These are phyloP conservation scores for Acronicta alni DNA, from an alignment of 2,888 invertebrate genomes.

Conservation along the genomic window DNA sequence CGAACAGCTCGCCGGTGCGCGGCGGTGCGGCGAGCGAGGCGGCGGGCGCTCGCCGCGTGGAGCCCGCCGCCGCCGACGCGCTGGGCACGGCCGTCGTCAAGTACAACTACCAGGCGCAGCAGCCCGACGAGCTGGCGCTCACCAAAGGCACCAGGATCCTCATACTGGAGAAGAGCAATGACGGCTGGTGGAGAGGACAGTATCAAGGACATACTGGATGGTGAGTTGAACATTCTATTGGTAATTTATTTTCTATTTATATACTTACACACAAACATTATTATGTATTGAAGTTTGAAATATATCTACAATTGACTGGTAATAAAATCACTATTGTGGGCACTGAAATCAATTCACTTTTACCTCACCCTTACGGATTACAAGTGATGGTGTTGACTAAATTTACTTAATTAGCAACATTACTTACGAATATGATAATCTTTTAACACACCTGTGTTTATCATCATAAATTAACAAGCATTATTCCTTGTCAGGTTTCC, in stretches of 20 bases:
- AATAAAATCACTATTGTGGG: no score
- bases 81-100: conserved; percentile 97
- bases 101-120: conserved; percentile 97
- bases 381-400: no score
- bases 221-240: conserved; percentile 67
- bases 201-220: conserved; percentile 89
- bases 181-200: conserved; percentile 99
- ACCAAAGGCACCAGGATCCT: conserved; percentile 98
- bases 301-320: no score
- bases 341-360: no score
- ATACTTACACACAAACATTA: no score
- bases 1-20: conserved; percentile 95
- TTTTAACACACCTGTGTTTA: no score
- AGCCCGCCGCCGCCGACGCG: conserved; percentile 95
- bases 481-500: conserved; percentile 94
- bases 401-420: not conserved
- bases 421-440: not conserved
- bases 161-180: conserved; percentile 99
- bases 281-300: no score
- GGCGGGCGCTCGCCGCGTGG: conserved; percentile 93
- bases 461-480: no score
- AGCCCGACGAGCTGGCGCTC: conserved; percentile 98
- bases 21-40: conserved; percentile 90
- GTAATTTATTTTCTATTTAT: not conserved
- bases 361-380: no score